These are phyloP conservation scores for Cremastinae sp. DNA, from an alignment of 2,888 invertebrate species.

Conservation along the genomic window DNA sequence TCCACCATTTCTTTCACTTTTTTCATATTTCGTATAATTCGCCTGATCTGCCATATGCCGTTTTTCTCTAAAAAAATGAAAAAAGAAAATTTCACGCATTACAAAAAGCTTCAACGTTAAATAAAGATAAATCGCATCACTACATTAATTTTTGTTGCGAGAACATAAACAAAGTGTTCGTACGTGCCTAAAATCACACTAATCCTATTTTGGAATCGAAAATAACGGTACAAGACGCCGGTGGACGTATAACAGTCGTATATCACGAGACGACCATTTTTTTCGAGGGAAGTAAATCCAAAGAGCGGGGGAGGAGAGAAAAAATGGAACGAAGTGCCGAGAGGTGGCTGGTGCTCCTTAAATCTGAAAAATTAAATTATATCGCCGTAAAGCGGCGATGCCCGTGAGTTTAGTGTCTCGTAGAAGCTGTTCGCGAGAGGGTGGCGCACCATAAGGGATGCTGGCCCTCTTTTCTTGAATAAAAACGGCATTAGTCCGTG, in stretches of 20 bases:
- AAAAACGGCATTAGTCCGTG: slow-evolving; percentile 79
- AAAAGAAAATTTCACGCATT: too few relatives aligned
- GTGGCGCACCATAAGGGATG: slow-evolving; percentile 45
- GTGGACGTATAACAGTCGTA: slow-evolving; percentile 32
- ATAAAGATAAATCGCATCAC: too few relatives aligned
- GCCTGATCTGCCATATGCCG: too few relatives aligned
- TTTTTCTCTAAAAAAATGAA: too few relatives aligned
- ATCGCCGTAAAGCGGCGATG: slow-evolving; percentile 77
- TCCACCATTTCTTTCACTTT: slow-evolving; percentile 47
- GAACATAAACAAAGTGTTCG: not conserved
- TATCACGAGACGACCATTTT: slow-evolving; percentile 40
- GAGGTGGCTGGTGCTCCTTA: slow-evolving; percentile 70
- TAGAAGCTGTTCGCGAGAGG: slow-evolving; percentile 65
- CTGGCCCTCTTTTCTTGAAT: slow-evolving; percentile 69
- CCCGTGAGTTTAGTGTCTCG: slow-evolving; percentile 74
- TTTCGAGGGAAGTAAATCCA: slow-evolving; percentile 46
- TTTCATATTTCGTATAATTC: not conserved
- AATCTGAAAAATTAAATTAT: slow-evolving; percentile 80
- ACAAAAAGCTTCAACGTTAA: too few relatives aligned
- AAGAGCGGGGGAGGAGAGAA: slow-evolving; percentile 28
- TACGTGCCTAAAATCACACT: slow-evolving; percentile 5
- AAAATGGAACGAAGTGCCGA: slow-evolving; percentile 42
- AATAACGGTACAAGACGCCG: not conserved
- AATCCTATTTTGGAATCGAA: not conserved
- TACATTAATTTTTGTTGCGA: too few relatives aligned